These are phyloP conservation scores for Stegana nigrithorax DNA, from an alignment of 2,888 invertebrate genomes.

Conservation along the genomic window DNA sequence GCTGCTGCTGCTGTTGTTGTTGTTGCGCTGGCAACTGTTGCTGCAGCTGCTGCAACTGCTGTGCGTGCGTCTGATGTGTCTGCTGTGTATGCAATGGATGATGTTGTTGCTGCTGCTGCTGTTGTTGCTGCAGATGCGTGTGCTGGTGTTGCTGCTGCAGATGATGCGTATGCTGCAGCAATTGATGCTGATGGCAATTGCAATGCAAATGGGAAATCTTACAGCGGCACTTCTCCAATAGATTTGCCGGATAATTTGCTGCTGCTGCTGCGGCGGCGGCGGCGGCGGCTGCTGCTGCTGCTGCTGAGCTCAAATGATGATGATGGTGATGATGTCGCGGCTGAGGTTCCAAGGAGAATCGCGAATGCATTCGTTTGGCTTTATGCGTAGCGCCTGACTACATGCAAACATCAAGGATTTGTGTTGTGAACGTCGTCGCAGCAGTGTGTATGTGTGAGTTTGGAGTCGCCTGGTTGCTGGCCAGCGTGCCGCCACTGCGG, in stretches of 20 bases:
- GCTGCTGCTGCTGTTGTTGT: constrained; percentile 38
- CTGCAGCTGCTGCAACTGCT: constrained; percentile 25
- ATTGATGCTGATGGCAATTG: constrained; percentile 36
- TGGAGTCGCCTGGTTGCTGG: not conserved
- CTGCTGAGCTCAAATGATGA: constrained; percentile 34
- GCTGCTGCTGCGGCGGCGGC: constrained; percentile 30
- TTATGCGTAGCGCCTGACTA: no score
- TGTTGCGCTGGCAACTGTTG: constrained; percentile 25
- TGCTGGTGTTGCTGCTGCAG: no score
- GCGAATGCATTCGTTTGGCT: constrained; percentile 64
- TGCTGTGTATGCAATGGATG: no score
- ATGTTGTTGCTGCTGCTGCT: constrained; percentile 33
- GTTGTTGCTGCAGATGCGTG: constrained; percentile 27
- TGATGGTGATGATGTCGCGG: constrained; percentile 53
- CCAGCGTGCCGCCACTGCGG: constrained; percentile 2
- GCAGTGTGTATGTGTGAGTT: not conserved
- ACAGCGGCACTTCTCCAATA: constrained; percentile 62
- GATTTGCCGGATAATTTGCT: constrained; percentile 42
- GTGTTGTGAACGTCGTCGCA: not conserved
- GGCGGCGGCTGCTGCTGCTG: constrained; percentile 37
- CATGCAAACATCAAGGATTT: not conserved
- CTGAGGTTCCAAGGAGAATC: constrained; percentile 58
- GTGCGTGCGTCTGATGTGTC: constrained; percentile 31
- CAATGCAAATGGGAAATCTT: constrained; percentile 40
- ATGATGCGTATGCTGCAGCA: no score